A percentile compares a stretch with the other conserved stretches of the same genome.
Evolutionary conservation across 2,797 vertebrate species (phyloP).

Genomic region (Xiphophorus birchmanni): DNA sequence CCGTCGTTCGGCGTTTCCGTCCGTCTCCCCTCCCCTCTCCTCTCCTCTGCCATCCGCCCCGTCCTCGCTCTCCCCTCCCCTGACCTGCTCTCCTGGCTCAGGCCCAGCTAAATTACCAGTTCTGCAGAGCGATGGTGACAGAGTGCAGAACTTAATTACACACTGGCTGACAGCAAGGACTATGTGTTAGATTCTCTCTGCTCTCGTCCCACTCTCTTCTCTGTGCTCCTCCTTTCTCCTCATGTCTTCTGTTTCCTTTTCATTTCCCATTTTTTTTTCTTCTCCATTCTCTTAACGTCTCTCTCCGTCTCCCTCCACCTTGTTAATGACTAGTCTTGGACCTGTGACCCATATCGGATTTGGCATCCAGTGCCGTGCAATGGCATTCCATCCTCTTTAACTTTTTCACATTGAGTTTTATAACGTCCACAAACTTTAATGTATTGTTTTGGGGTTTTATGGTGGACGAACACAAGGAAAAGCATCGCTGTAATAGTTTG

Average conservation of each 20-base stretch:
- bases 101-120: constrained; percentile 76
- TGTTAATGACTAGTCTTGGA: constrained; percentile 32
- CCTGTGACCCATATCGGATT: constrained; percentile 11
- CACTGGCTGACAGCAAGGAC: constrained; percentile 68
- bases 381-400: background rate
- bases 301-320: constrained; percentile 22
- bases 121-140: constrained; percentile 70
- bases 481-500: background rate
- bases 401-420: background rate
- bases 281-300: constrained; percentile 3
- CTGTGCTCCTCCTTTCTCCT: constrained; percentile 13
- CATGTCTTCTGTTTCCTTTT: constrained; percentile 26
- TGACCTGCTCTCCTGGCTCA: constrained; percentile 66
- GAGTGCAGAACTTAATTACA: constrained; percentile 78
- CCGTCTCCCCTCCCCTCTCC: background rate
- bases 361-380: background rate
- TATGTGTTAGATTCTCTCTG: constrained; percentile 54
- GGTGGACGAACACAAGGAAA: background rate
- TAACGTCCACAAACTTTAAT: background rate
- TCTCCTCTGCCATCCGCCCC: constrained; percentile 25
- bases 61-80: constrained; percentile 42
- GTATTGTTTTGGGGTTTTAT: background rate
- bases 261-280: constrained; percentile 26
- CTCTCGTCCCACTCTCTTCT: constrained; percentile 16
- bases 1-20: background rate